Evolutionary conservation across 2,113 vertebrate genomes (phyloP).

Genomic region (Elaphurus davidianus): DNA sequence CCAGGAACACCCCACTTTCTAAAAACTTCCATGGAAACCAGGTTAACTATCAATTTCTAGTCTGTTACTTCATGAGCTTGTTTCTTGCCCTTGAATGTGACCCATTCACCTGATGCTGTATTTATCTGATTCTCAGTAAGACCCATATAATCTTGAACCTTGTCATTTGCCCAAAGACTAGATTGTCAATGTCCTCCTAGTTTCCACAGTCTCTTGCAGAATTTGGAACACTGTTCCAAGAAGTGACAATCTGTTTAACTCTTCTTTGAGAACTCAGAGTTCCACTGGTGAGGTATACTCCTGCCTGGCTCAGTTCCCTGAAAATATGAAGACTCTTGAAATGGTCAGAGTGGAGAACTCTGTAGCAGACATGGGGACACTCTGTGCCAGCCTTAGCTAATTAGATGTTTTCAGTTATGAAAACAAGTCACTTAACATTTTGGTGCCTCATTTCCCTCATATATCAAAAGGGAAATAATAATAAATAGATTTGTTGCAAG

Average conservation of each 20-base stretch:
- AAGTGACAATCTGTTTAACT: neutral
- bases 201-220: neutral
- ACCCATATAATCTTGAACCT: neutral
- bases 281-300: neutral
- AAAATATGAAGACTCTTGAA: neutral
- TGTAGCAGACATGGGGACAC: neutral
- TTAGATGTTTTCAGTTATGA: conserved; percentile 7
- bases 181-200: neutral
- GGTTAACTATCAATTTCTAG: neutral
- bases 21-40: neutral
- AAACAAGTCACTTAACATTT: conserved; percentile 24
- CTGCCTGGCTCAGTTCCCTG: neutral
- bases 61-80: neutral
- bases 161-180: neutral
- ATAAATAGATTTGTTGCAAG: conserved; percentile 43
- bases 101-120: neutral
- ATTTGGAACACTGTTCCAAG: neutral
- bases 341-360: neutral
- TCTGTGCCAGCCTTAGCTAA: neutral
- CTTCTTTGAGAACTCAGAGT: neutral
- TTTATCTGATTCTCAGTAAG: neutral
- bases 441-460: neutral
- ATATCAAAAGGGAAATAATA: conserved; percentile 43
- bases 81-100: neutral
- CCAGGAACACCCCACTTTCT: neutral